These are phyloP conservation scores for Mormyrops attenuatus DNA, from an alignment of 2,797 vertebrate species.

Conservation along the genomic window DNA sequence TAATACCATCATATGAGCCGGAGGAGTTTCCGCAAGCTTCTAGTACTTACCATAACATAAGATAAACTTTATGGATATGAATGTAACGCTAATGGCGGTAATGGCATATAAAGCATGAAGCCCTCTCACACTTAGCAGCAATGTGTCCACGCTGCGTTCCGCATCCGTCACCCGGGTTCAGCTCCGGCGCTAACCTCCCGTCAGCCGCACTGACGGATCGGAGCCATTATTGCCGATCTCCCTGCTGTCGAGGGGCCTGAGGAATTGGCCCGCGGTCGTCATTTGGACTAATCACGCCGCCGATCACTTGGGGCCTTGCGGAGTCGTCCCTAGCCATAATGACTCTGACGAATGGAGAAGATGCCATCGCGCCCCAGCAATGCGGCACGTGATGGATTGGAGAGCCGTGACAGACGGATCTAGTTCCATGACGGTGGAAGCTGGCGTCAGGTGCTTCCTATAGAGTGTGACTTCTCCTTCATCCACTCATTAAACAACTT, in stretches of 20 bases:
- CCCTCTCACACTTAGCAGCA: neutral
- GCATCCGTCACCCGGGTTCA: neutral
- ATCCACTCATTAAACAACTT: neutral
- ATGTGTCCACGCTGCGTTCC: too few species aligned
- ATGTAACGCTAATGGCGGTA: neutral
- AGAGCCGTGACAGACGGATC: neutral
- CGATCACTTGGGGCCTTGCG: neutral
- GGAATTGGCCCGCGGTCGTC: constrained; percentile 13
- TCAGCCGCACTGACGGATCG: constrained; percentile 7
- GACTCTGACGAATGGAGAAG: constrained; percentile 16
- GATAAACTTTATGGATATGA: neutral
- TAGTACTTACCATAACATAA: neutral
- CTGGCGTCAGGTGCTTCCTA: neutral
- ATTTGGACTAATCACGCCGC: neutral
- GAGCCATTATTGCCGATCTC: constrained; percentile 17
- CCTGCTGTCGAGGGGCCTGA: constrained; percentile 6
- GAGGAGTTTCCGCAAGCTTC: neutral
- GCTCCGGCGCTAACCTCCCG: neutral
- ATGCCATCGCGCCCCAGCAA: neutral
- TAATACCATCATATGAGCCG: neutral
- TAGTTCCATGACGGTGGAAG: neutral
- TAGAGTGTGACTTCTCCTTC: neutral
- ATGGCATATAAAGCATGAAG: neutral
- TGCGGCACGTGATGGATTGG: neutral
- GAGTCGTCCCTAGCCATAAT: neutral